A percentile compares a stretch with the other conserved stretches of the same genome.
Evolutionary conservation across 2,113 vertebrate genomes (phyloP).

Genomic region (Mustelus asterias): DNA sequence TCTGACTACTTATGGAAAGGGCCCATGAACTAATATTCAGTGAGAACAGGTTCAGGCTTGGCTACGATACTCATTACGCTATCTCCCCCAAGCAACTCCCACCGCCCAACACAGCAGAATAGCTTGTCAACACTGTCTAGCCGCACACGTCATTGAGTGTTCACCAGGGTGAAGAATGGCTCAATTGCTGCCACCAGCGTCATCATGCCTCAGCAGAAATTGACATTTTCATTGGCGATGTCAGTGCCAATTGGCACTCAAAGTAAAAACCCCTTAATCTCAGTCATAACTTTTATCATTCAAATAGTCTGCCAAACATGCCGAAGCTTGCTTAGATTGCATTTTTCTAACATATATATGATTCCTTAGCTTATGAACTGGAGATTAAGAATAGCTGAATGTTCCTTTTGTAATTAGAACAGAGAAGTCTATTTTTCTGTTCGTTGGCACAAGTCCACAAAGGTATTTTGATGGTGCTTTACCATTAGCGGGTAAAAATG

Average conservation of each 20-base stretch:
- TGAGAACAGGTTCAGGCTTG: not conserved
- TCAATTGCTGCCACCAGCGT: not conserved
- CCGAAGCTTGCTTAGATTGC: not conserved
- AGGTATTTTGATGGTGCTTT: not conserved
- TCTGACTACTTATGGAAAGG: not conserved
- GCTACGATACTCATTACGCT: not conserved
- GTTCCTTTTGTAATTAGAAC: not conserved
- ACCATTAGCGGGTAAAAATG: not conserved
- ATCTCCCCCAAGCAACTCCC: too few species aligned
- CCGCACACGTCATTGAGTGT: not conserved
- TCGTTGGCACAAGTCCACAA: not conserved
- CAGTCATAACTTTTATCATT: not conserved
- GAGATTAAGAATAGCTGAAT: not conserved
- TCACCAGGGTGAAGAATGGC: not conserved
- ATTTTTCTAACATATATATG: not conserved
- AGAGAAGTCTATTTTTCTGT: not conserved
- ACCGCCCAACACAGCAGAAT: not conserved
- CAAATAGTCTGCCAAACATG: not conserved
- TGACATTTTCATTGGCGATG: not conserved
- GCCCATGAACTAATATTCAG: not conserved
- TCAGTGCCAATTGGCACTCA: not conserved
- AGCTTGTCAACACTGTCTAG: not conserved
- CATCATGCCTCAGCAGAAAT: not conserved
- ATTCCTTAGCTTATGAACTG: not conserved
- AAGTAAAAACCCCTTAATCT: not conserved